Evolutionary conservation across 2,797 vertebrate genomes (phyloP), one percentile per base, ranked within the genome.

Genomic region (Bovichtus variegatus): DNA sequence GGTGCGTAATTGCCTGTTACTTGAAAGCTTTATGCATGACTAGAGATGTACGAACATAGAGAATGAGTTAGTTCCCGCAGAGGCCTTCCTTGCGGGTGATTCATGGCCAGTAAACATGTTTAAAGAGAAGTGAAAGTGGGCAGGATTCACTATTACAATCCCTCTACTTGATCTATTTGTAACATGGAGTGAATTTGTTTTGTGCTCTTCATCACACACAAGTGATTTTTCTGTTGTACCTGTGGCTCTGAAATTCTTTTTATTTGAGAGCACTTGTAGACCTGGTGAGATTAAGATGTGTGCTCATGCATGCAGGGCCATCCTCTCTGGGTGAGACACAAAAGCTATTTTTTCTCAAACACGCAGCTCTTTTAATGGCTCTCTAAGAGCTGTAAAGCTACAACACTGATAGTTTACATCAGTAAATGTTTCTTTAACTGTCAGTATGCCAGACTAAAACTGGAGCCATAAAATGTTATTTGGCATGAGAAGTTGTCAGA

Each of bases 371-470:
- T n/a, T 23, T 65, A 76, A 74, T 67, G 40, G 31, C 18, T 54
- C 34, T 8, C 1, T 21, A 46, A 25, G 36, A 25, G 34, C 53
- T 72, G 29, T 40, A 38, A 57, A 50, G 49, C 57, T 29, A 15
- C 34, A 63, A 19, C 6, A 36, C 49, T 57, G 53, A 76, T 64
- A 10, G 31, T 27, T 74, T 58, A 41, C 79, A 76, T 71, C 73
- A 55, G 57, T 72, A 36, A 18, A 38, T 27, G 71, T 40, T 53
- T 60, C 27, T 50, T 71, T 71, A 34, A 58, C 50, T 27, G 19
- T 65, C 62, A 61, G n/a, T 9, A 1, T 50, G 36, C 40, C 16
- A 34, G 46, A 63, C 49, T 31, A 38, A 49, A 65, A 57, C 7
- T 49, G 9, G 2, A 40, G 27, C 7, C 5, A 43, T 75, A 36